Evolutionary conservation across 2,797 vertebrate species (phyloP), one percentile per base, ranked within the genome.

Genomic region (Betta splendens): DNA sequence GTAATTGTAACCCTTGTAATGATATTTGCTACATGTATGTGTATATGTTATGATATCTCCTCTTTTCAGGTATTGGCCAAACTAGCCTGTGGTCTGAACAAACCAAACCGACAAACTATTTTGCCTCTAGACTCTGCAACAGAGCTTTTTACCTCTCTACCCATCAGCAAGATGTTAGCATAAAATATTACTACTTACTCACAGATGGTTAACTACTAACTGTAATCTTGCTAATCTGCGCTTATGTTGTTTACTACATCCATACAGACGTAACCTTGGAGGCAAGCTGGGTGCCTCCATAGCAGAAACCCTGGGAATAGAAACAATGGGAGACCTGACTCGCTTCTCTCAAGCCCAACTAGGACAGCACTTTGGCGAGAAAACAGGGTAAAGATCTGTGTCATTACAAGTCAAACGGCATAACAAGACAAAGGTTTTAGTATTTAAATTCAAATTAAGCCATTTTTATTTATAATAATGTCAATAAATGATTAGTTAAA

Each of bases 71-170:
- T 96, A 0, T 73, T 99, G 80, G 93, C 98, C 26, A 99, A 99
- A 81, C 87, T 99, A 47, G 94, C 94, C n/a, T 99, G 97, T 79
- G 95, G 96, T 39, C 78, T 99, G 57, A 97, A 99, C 89, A 99
- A 98, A 77, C 98, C 98, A 8, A 98, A 98, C 77, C 90, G 93
- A 2, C 98, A 99, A 87, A 99, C 98, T 0, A 51, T 99, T 25
- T 44, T 99, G 25, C 93, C 96, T 15, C 84, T 91, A 2, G 91
- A 80, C 7, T 95, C 94, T 0, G 93, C 98, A 44, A 72, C 94
- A 0, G 87, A 92, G 58, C 94, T 99, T 71, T 98, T 99, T 77
- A 93, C 66, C 83, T 89, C 91, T 1, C 83, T 96, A 50, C 94
- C 95, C 1, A 71, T 99, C 45, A n/a, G 89, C 75, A 98, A 92